Percentiles rank a stretch among this genome's conserved stretches.
These are phyloP conservation scores for Lasioglossum pauxillum DNA, from an alignment of 2,888 invertebrate species.

Conservation along the genomic window DNA sequence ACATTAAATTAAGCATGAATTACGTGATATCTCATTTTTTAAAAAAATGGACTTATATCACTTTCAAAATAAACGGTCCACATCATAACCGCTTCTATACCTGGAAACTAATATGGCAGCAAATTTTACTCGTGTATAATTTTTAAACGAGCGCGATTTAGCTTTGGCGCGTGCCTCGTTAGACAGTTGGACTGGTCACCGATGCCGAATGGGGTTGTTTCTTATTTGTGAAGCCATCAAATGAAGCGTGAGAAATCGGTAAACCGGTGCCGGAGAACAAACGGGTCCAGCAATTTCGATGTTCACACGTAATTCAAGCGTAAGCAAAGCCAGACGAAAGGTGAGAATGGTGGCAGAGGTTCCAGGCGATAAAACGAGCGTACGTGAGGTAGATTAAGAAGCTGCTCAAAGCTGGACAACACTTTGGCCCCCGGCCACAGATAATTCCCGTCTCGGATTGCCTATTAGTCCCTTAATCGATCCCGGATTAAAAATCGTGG, in stretches of 20 bases:
- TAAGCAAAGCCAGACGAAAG: not conserved
- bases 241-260: conserved; percentile 8
- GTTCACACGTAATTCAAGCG: not conserved
- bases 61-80: no score
- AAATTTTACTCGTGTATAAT: no score
- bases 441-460: conserved; percentile 70
- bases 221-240: conserved; percentile 32
- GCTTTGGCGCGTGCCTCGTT: conserved; percentile 18
- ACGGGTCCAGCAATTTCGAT: not conserved
- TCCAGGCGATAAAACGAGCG: not conserved
- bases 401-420: not conserved
- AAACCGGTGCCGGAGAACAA: no score
- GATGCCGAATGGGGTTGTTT: conserved; percentile 19
- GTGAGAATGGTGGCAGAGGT: not conserved
- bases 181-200: conserved; percentile 20
- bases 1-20: no score
- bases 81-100: no score
- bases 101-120: no score
- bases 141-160: not conserved
- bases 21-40: no score
- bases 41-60: no score
- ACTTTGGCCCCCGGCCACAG: conserved; percentile 39
- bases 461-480: conserved; percentile 74
- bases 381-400: conserved; percentile 19
- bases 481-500: conserved; percentile 77